Evolutionary conservation across 2,113 vertebrate species (phyloP).

Genomic region (Silurus glanis): DNA sequence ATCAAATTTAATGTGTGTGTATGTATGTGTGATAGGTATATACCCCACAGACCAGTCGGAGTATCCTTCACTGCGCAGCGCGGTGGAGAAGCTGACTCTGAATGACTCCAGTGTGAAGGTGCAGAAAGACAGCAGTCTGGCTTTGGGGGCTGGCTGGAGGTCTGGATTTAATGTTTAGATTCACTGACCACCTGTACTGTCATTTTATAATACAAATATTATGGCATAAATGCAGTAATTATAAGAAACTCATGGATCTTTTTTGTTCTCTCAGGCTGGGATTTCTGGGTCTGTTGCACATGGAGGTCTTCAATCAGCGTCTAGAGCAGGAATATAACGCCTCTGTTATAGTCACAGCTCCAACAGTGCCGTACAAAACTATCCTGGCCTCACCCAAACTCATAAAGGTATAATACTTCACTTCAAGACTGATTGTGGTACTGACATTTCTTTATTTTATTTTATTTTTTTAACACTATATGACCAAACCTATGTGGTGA

Average conservation of each 20-base stretch:
- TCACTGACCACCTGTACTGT: not conserved
- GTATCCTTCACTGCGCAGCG: constrained; percentile 85
- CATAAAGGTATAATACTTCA: constrained; percentile 81
- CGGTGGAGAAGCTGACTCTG: constrained; percentile 89
- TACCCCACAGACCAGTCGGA: constrained; percentile 94
- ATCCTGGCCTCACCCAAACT: constrained; percentile 86
- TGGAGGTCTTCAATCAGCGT: constrained; percentile 98
- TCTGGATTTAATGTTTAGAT: constrained; percentile 59
- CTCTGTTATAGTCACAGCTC: constrained; percentile 90
- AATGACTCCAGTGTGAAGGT: constrained; percentile 94
- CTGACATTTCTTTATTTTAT: not conserved
- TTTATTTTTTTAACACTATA: not conserved
- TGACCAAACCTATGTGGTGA: not conserved
- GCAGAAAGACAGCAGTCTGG: constrained; percentile 89
- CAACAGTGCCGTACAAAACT: constrained; percentile 94
- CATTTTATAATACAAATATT: not conserved
- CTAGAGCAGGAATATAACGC: constrained; percentile 95
- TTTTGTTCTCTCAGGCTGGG: constrained; percentile 77
- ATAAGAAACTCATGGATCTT: not conserved
- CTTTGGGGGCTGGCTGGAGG: constrained; percentile 96
- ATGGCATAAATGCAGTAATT: not conserved
- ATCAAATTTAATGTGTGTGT: not conserved
- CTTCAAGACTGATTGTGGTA: not conserved
- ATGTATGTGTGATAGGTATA: constrained; percentile 75
- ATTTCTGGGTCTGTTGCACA: constrained; percentile 93